phyloP scores from a whole-genome alignment of 2,113 vertebrate genomes.

The Phylloscopus trochiloides region DNA sequence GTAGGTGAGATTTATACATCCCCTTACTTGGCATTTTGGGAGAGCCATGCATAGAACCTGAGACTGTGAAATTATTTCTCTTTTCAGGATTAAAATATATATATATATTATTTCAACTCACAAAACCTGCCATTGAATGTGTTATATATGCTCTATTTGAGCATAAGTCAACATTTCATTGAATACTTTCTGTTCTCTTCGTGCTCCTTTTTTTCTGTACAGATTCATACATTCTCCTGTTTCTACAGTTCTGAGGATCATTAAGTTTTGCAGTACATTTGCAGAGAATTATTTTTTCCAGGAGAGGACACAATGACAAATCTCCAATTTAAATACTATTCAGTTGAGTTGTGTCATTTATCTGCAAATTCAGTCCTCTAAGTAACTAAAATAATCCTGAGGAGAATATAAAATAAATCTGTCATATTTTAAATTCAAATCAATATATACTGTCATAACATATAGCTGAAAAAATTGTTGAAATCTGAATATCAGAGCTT shows the following conservation, averaged over 20 bases:
- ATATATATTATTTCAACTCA: neutral
- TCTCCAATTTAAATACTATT: neutral
- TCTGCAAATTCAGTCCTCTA: neutral
- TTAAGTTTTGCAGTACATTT: neutral
- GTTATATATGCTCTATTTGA: neutral
- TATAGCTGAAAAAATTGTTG: neutral
- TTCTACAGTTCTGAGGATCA: neutral
- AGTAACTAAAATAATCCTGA: neutral
- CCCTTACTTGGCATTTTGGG: conserved; percentile 41
- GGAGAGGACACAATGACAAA: neutral
- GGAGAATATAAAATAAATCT: neutral
- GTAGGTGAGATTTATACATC: conserved; percentile 65
- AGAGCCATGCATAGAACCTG: neutral
- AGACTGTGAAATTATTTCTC: neutral
- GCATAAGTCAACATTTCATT: neutral
- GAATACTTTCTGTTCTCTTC: neutral
- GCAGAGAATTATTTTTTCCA: neutral
- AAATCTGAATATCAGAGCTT: neutral
- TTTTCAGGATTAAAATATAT: neutral
- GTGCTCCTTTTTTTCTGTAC: neutral
- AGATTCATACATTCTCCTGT: neutral
- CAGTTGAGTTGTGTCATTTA: neutral
- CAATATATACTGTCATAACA: neutral
- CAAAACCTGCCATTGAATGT: neutral
- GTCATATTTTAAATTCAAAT: neutral